Evolutionary conservation across 2,113 vertebrate species (phyloP).

Genomic region (Ophthalmolycus amberensis): DNA sequence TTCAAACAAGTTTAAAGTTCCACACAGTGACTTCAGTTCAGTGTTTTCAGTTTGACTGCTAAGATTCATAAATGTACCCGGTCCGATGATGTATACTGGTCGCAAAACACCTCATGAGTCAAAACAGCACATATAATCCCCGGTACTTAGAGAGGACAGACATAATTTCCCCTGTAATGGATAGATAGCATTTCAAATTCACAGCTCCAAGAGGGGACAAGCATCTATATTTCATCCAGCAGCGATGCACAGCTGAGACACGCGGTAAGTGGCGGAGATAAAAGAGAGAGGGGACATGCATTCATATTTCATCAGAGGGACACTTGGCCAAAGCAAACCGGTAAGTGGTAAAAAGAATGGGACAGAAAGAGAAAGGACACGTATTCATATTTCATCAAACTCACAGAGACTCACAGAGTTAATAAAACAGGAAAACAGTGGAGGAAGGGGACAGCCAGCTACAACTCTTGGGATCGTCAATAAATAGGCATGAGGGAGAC

Average conservation of each 20-base stretch:
- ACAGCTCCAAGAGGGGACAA: constrained; percentile 24
- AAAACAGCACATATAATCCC: constrained; percentile 18
- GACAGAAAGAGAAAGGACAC: constrained; percentile 58
- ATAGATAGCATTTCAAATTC: constrained; percentile 45
- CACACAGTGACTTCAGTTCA: not conserved
- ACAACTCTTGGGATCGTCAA: constrained; percentile 51
- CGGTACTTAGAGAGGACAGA: constrained; percentile 2
- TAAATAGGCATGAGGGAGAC: constrained; percentile 71
- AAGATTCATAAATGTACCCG: not conserved
- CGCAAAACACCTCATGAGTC: constrained; percentile 8
- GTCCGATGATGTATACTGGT: constrained; percentile 29
- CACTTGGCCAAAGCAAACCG: constrained; percentile 52
- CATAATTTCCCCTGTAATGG: constrained; percentile 39
- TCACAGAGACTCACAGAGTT: constrained; percentile 35
- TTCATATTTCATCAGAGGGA: constrained; percentile 75
- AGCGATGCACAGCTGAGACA: constrained; percentile 20
- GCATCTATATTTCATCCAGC: constrained; percentile 58
- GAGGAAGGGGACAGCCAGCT: constrained; percentile 25
- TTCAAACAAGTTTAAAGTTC: not conserved
- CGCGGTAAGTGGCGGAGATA: constrained; percentile 28
- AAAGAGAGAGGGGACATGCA: constrained; percentile 45
- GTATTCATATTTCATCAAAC: constrained; percentile 74
- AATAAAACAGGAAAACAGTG: constrained; percentile 61
- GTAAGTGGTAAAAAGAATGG: constrained; percentile 60
- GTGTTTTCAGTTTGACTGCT: not conserved